Evolutionary conservation across 2,888 invertebrate species (phyloP), one percentile per base, ranked within the genome.

Genomic region (Tinea trinotella): DNA sequence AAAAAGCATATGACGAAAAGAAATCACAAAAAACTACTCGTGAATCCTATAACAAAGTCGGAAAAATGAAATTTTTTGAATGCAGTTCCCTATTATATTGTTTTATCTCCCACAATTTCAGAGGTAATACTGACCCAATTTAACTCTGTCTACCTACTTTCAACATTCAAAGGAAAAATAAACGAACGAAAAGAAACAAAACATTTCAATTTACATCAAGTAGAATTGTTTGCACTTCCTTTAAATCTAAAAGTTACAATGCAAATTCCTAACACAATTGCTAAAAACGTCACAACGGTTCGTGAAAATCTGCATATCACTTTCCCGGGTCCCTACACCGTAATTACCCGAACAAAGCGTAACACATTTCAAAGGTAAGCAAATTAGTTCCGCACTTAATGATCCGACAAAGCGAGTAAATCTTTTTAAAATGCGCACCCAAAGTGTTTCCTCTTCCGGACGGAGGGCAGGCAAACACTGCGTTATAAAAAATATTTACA

Each of bases 281-380:
- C 10, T 22, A 24, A 50, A 50, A 50, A 50, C 50, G 50, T 50
- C 50, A 24, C 50, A 50, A 24, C 50, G 50, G 50, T n/a, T 24
- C 24, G 22, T 60, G 61, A 60, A 73, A 79, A 82, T 82, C 77
- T 76, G 75, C 81, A 80, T 81, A 82, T 84, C 81, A 78, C 76
- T 40, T 36, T 44, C 63, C 70, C 72, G 65, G 66, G 71, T 67
- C 71, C 76, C 74, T 72, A 63, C 46, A 17, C 71, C 68, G 74
- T 76, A 81, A 85, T 84, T 81, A 80, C 73, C 67, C 72, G 75
- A 74, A 78, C 76, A 76, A 74, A 77, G 80, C 74, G 74, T 76
- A 76, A 77, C 84, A 83, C 84, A 80, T 85, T 84, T 80, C 81
- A 83, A 83, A 85, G 83, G 84, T 84, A 83, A 82, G 82, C 84